Base-by-base conservation (phyloP, 1,140 invertebrate genomes). In the Panulirus ornatus region DNA sequence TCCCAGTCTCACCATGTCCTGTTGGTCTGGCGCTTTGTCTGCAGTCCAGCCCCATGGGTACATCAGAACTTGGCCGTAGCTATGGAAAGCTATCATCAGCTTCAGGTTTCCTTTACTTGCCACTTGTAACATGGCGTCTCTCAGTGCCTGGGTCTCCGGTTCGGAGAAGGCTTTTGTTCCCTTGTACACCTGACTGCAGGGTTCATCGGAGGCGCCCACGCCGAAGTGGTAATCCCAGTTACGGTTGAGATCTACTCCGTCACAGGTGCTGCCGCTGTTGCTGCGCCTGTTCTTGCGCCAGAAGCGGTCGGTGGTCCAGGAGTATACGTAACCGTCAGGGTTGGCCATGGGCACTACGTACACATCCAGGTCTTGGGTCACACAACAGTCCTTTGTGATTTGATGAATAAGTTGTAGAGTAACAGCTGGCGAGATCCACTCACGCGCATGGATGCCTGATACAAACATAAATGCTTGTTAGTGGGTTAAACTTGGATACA, bases 51-150 rank as follows among this genome's bases (percentile, higher is more conserved):
- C 85, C 96, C 97, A 98, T 0, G 97, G 97, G 88, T 97, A 96
- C 2, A 98, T 94, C 92, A 97, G 95, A 94, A 97, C 97, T 94
- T 98, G 97, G 0, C 97, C 97, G 92, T 98, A 98, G 75, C 97
- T 97, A 93, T 98, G 98, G 92, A 98, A 95, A 1, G 97, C 97
- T 27, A 98, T 93, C 91, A 97, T 98, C 8, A 96, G 95, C 92
- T 96, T 96, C 0, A 97, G 91, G 22, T 95, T 92, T 34, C 22
- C 6, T 5, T 8, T 14, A 38, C 83, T 44, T 3, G 78, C 58
- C 19, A 92, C 76, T 0, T 93, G 63, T 6, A 90, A 47, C 78
- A 83, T 83, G 5, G 47, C 79, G 16, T 93, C 91, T 11, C 81
- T 51, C 2, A 93, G 90, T 19, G 93, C 93, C 19, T 83, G 30